phyloP scores from a whole-genome alignment of 2,113 vertebrate species.

The Ammodytes marinus region DNA sequence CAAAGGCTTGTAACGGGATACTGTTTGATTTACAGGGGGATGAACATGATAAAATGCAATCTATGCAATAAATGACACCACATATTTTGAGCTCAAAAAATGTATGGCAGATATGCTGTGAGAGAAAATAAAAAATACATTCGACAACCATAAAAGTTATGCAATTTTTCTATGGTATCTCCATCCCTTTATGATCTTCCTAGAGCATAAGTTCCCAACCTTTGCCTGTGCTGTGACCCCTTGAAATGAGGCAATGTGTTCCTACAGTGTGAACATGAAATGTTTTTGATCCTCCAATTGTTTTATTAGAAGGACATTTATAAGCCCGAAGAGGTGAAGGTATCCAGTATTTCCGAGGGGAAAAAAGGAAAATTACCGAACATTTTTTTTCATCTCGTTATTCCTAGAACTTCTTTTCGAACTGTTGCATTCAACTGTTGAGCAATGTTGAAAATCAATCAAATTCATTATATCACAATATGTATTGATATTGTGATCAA shows the following conservation, averaged over 20 bases:
- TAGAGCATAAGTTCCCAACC: neutral
- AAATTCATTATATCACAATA: neutral
- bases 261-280: neutral
- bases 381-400: neutral
- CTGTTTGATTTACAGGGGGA: neutral
- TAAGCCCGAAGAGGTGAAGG: neutral
- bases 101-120: neutral
- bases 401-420: neutral
- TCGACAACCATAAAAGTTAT: neutral
- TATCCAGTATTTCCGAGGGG: neutral
- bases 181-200: neutral
- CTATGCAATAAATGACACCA: neutral
- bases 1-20: neutral
- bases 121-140: neutral
- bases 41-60: neutral
- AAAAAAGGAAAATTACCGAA: neutral
- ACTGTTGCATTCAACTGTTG: neutral
- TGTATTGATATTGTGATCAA: neutral
- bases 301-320: neutral
- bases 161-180: neutral
- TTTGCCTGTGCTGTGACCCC: neutral
- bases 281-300: neutral
- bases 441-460: neutral
- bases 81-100: conserved; percentile 1
- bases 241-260: neutral